Base-by-base conservation (phyloP, 2,888 invertebrate genomes). In the Microctonus brassicae region DNA sequence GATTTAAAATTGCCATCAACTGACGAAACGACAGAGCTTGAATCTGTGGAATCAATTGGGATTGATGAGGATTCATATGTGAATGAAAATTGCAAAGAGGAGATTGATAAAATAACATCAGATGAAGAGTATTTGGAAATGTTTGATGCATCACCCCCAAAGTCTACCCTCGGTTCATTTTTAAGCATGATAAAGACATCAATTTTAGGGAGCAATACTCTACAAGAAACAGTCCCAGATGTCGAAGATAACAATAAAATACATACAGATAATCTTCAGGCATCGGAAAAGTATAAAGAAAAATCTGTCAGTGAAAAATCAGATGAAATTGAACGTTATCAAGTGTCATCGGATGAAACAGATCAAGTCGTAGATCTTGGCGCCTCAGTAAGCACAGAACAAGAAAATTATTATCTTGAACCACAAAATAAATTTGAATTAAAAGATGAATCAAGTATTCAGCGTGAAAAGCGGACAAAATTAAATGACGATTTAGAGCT, bases 121-220 rank as follows among this genome's bases (percentile, higher is more conserved):
- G 11, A 26, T 4, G 58, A 67, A 33, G 72, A 67, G 2, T 20
- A 55, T n/a, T n/a, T n/a, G n/a, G n/a, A n/a, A n/a, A n/a, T n/a
- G n/a, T n/a, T n/a, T n/a, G n/a, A n/a, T n/a, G n/a, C n/a, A n/a
- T n/a, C n/a, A n/a, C n/a, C n/a, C n/a, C n/a, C n/a, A 1, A 39
- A 58, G 20, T 67, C 66, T 2, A 20, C 53, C 13, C 29, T 58
- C 2, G 67, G 47, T 6, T 57, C 61, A 22, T 26, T 71, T 10
- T 60, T 33, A 13, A 61, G 61, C 4, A 55, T 61, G 11, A 53
- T 71, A 5, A 64, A 47, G 10, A 57, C 64, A 2, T 64, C 64
- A 17, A 70, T 70, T 17, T 60, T 58, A 29, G 65, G 52, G 1
- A 5, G 17, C 10, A 42, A 62, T 22, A 20, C 17, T 26, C 68